These are phyloP conservation scores for Drosophila mimetica DNA, from an alignment of 2,888 invertebrate genomes.

Conservation along the genomic window DNA sequence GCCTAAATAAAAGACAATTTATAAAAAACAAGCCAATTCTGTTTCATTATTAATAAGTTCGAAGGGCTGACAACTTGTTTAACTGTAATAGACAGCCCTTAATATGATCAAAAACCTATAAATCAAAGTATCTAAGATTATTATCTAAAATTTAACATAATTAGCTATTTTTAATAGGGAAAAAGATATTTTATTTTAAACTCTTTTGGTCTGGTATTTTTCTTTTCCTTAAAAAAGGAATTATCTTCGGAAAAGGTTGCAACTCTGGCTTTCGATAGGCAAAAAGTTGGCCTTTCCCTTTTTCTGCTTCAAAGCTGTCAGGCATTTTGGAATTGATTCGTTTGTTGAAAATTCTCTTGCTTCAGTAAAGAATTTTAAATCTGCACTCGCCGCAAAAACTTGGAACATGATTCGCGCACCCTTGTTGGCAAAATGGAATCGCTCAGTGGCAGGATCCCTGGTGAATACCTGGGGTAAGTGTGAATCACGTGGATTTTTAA, in stretches of 20 bases:
- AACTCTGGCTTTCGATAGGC: slow-evolving; percentile 6
- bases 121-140: no score
- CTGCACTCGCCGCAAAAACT: slow-evolving; percentile 11
- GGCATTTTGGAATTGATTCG: slow-evolving; percentile 11
- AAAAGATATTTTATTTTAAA: no score
- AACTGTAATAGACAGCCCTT: neutral
- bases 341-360: slow-evolving; percentile 26
- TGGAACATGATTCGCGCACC: slow-evolving; percentile 34
- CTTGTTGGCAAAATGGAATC: slow-evolving; percentile 1
- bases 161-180: no score
- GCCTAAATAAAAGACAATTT: slow-evolving; percentile 62
- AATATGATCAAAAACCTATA: no score
- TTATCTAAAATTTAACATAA: no score
- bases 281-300: slow-evolving; percentile 14
- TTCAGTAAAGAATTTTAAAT: slow-evolving; percentile 9
- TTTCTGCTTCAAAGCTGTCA: slow-evolving; percentile 11
- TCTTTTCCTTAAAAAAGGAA: neutral
- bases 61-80: neutral
- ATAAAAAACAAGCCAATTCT: slow-evolving; percentile 18
- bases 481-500: neutral
- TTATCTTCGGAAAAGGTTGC: neutral
- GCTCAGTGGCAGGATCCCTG: slow-evolving; percentile 2
- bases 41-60: neutral
- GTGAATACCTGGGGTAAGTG: slow-evolving; percentile 16
- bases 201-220: no score